Evolutionary conservation across 2,797 vertebrate genomes (phyloP).

Genomic region (Ctenopoma multispine): DNA sequence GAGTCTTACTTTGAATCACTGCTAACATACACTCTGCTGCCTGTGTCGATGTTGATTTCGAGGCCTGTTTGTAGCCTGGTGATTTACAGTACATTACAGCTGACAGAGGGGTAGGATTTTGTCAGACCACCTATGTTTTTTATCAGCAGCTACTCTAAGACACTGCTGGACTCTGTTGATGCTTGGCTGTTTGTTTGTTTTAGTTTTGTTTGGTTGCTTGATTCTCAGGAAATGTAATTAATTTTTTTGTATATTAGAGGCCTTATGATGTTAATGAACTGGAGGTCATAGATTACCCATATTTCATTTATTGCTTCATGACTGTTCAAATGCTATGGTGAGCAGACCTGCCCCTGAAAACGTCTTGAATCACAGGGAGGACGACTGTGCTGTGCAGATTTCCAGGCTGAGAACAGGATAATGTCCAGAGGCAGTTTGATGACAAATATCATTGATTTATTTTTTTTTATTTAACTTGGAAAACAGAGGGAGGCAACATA

Average conservation of each 20-base stretch:
- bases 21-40: conserved; percentile 19
- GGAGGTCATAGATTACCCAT: conserved; percentile 32
- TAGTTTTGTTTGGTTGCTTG: conserved; percentile 18
- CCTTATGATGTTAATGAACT: conserved; percentile 20
- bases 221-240: conserved; percentile 27
- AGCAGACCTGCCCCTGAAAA: conserved; percentile 22
- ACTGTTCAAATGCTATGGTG: conserved; percentile 13
- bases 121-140: not conserved
- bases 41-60: conserved; percentile 6
- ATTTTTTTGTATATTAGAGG: conserved; percentile 3
- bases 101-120: conserved; percentile 7
- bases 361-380: conserved; percentile 7
- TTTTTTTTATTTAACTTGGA: conserved; percentile 20
- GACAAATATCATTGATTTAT: conserved; percentile 31
- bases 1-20: conserved; percentile 7
- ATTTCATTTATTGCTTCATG: conserved; percentile 30
- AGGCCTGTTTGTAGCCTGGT: conserved; percentile 4
- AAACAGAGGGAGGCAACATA: conserved; percentile 4
- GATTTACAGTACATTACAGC: conserved; percentile 6
- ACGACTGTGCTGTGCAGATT: conserved; percentile 21
- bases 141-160: conserved; percentile 15
- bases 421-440: conserved; percentile 25
- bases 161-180: conserved; percentile 10
- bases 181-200: conserved; percentile 3
- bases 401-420: conserved; percentile 29